Base-by-base conservation (phyloP, 92 coral and sea anemone genomes). In the Hydrozoanthus gracilis region DNA sequence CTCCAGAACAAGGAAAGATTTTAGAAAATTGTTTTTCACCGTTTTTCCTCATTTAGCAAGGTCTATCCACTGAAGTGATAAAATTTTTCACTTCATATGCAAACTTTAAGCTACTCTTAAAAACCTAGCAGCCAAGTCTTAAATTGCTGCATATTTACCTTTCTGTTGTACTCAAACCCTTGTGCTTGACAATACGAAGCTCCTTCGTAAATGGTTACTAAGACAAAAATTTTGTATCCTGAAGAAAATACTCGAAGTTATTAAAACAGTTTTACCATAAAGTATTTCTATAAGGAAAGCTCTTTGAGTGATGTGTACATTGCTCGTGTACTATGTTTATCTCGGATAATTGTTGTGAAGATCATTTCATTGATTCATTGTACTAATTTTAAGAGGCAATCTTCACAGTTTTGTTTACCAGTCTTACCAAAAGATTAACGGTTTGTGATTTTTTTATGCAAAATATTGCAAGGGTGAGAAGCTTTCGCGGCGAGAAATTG, bases 401-500 rank as follows among this genome's bases (percentile, higher is more conserved):
- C 58, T 52, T 52, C 58, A 52, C 58, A 52, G 58, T 52, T 52
- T 52, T 52, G 58, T 52, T 52, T 52, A 52, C 58, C 58, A 52
- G 58, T 52, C 58, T 52, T 52, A 52, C 58, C 58, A 52, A 52
- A 52, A 52, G 58, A 52, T 52, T 52, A 52, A 52, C 58, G 58
- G 58, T 52, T 52, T 52, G 58, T 52, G 58, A 52, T 52, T 52
- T 52, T 52, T 52, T 52, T 52, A 52, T 52, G 58, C 58, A 52
- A 52, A 52, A 52, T 52, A 52, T 52, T 52, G 58, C 58, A 52
- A 52, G 58, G 58, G 58, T 52, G 58, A 52, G 58, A 52, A 52
- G 58, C 58, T 52, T 52, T 52, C 65, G 65, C 65, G 65, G 65
- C 65, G n/a, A n/a, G n/a, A n/a, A n/a, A n/a, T n/a, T n/a, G n/a